Evolutionary conservation across 2,888 invertebrate species (phyloP).

Genomic region (Patella pellucida): DNA sequence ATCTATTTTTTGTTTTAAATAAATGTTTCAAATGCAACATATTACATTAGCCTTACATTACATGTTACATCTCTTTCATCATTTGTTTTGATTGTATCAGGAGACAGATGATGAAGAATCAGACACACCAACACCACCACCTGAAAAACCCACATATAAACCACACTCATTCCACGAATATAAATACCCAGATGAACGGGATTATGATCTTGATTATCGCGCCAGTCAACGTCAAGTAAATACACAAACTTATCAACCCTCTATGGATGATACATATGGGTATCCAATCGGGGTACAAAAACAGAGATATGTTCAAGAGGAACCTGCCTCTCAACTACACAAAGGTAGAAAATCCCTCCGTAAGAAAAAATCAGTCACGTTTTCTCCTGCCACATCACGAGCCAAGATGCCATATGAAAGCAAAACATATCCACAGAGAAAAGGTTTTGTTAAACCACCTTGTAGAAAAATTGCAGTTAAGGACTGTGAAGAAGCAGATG

Average conservation of each 20-base stretch:
- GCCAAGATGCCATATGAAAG: neutral
- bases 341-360: neutral
- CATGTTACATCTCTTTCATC: too few species aligned
- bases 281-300: too few species aligned
- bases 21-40: too few species aligned
- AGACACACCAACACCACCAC: too few species aligned
- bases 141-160: neutral
- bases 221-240: neutral
- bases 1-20: too few species aligned
- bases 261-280: too few species aligned
- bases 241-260: neutral
- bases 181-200: neutral
- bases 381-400: neutral
- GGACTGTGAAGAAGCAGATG: neutral
- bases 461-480: neutral
- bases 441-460: neutral
- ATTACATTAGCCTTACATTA: too few species aligned
- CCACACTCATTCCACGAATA: constrained; percentile 3
- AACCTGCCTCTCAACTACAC: too few species aligned
- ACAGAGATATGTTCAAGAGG: too few species aligned
- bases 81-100: too few species aligned
- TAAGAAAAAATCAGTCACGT: neutral
- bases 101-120: too few species aligned
- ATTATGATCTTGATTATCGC: neutral
- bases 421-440: neutral